Evolutionary conservation across 2,888 invertebrate genomes (phyloP), one percentile per base, ranked within the genome.

Genomic region (Catocala nupta): DNA sequence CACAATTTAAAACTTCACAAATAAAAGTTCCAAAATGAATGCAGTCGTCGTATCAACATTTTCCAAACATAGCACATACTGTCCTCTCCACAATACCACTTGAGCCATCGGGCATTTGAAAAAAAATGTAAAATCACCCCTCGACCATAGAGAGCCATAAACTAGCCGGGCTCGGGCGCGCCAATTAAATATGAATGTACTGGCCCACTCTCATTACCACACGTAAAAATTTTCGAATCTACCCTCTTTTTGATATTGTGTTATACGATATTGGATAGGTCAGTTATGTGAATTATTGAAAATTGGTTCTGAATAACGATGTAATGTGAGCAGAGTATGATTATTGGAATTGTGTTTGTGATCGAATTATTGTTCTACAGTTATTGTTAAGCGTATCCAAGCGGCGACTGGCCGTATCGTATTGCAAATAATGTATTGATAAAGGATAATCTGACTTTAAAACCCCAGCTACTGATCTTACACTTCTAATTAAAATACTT

Each of bases 51-150:
- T 73, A 68, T 77, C 79, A 51, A 51, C 5, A 66, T 39, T 12
- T 63, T 62, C 42, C 82, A 55, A 79, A 77, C 82, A 55, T 44
- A 36, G 61, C 69, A 71, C 75, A 70, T 81, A 85, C 88, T 91
- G 92, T 92, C 90, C 92, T 92, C 92, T 92, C 87, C 84, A 93
- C 92, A 93, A 92, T 92, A 90, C 90, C 83, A 88, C 90, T 90
- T 81, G 80, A 87, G 82, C 82, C 86, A 92, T 90, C 88, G 90
- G 87, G 88, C 84, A 88, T 91, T 92, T 91, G 89, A 88, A 90
- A 92, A 88, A 90, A 90, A 89, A 86, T 85, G 88, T 88, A 88
- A 91, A 91, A 91, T 90, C 91, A 86, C 89, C 92, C 90, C 86
- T 83, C 80, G 78, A 74, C 87, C 83, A 81, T 75, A 81, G 89